Conservation (phyloP, 2,888 invertebrate genomes). For the Cephus spinipes region DNA sequence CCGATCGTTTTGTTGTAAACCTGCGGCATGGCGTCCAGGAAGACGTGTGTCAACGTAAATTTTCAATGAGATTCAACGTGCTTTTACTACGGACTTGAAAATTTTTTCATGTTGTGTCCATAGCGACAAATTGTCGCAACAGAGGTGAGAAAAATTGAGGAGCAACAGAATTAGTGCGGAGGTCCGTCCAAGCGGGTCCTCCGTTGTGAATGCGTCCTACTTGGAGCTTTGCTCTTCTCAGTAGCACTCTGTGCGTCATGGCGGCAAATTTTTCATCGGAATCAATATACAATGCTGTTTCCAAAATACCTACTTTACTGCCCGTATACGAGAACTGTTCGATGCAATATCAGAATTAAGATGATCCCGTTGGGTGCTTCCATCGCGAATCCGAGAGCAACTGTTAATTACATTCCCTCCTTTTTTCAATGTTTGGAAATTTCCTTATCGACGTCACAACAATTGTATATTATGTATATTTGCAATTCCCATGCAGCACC, state of each 20-base stretch:
- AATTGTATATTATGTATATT: not conserved
- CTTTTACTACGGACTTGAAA: not conserved
- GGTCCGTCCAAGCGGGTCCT: not conserved
- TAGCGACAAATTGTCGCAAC: not conserved
- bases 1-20: slow-evolving; percentile 8
- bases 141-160: not conserved
- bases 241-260: not conserved
- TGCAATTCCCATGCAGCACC: not conserved
- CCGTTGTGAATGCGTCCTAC: not conserved
- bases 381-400: not conserved
- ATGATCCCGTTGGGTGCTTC: not conserved
- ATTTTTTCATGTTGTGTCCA: not conserved
- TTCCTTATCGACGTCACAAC: not conserved
- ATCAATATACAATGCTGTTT: not conserved
- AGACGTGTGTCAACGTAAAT: slow-evolving; percentile 47
- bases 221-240: not conserved
- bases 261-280: not conserved
- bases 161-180: not conserved
- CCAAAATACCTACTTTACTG: not conserved
- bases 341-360: not conserved
- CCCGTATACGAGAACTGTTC: not conserved
- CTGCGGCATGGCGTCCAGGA: slow-evolving; percentile 50
- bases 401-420: not conserved
- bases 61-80: slow-evolving; percentile 31
- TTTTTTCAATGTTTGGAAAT: not conserved